Base-by-base conservation (phyloP, 2,888 invertebrate species). In the Alitta virens region DNA sequence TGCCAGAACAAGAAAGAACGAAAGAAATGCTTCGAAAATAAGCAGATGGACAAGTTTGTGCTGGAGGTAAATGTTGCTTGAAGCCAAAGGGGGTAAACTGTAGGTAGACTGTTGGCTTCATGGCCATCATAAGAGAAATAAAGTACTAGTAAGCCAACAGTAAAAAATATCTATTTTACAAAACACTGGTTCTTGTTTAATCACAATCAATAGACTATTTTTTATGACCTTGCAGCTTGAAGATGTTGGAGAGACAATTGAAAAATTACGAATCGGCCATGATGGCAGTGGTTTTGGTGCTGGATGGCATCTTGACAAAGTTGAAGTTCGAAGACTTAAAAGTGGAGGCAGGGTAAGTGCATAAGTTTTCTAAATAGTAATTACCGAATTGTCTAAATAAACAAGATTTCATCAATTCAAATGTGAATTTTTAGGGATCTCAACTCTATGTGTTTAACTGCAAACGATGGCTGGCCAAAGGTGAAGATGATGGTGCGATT, bases 401-500 rank as follows among this genome's bases (percentile, higher is more conserved):
- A 14, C 42, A 12, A 40, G n/a, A 14, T 40, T 40, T 50, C 14
- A 12, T 16, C n/a, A 16, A 40, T 40, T 40, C n/a, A 14, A 16
- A 14, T 40, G 12, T 40, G 12, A 40, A 40, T 40, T 40, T 40
- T 40, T 14, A 81, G 80, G 79, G 79, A 12, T 77, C 82, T 2
- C 72, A 77, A 60, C 78, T 78, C 1, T 82, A 76, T 68, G 69
- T 73, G 26, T 83, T 83, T 70, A 77, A 75, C 5, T 82, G 82
- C 68, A 71, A 74, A 24, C 73, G 80, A 2, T 83, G 83, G 83
- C 63, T 83, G 56, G 80, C 82, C 3, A 64, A 75, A 24, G 72
- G 78, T 59, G 79, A 81, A 64, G 81, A 78, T 12, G 82, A 83
- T 66, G 71, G 73, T 5, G 75, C 76, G 18, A 80, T 80, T 42